Percentiles rank a stretch among this genome's conserved stretches.
These are phyloP conservation scores for Drosophila sproati DNA, from an alignment of 1,140 invertebrate genomes.

Conservation along the genomic window DNA sequence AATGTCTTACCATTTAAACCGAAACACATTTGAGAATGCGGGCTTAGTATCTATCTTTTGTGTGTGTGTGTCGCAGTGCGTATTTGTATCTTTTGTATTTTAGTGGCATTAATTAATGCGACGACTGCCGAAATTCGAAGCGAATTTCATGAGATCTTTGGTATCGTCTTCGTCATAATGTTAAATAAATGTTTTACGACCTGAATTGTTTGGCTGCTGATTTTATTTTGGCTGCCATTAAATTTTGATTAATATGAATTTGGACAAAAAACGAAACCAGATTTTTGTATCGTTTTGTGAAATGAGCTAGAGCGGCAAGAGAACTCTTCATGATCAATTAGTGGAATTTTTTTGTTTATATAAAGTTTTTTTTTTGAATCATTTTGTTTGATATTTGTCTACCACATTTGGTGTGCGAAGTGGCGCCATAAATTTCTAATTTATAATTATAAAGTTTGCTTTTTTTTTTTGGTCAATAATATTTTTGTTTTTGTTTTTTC, in stretches of 20 bases:
- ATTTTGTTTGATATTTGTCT: conserved; percentile 11
- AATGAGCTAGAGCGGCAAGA: conserved; percentile 1
- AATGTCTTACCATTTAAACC: conserved; percentile 64
- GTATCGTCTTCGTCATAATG: conserved; percentile 54
- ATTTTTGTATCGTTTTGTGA: conserved; percentile 41
- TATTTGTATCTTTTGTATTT: conserved; percentile 22
- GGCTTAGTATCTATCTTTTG: conserved; percentile 30
- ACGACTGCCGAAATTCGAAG: conserved; percentile 40
- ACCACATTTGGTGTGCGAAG: conserved; percentile 12
- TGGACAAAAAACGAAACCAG: conserved; percentile 65
- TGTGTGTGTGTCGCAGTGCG: conserved; percentile 7
- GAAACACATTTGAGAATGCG: conserved; percentile 47
- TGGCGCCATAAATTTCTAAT: conserved; percentile 73
- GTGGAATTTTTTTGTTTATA: conserved; percentile 32
- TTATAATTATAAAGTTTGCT: conserved; percentile 62
- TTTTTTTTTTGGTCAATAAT: conserved; percentile 37
- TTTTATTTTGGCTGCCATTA: conserved; percentile 30
- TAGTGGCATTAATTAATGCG: conserved; percentile 62
- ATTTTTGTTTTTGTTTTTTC: conserved; percentile 31
- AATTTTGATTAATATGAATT: conserved; percentile 64
- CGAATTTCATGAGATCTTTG: conserved; percentile 56
- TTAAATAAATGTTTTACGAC: conserved; percentile 69
- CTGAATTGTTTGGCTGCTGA: conserved; percentile 53
- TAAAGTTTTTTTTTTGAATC: neutral
- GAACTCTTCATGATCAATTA: conserved; percentile 66